These are phyloP conservation scores for Beaufortia kweichowensis DNA, from an alignment of 2,113 vertebrate genomes.

Conservation along the genomic window DNA sequence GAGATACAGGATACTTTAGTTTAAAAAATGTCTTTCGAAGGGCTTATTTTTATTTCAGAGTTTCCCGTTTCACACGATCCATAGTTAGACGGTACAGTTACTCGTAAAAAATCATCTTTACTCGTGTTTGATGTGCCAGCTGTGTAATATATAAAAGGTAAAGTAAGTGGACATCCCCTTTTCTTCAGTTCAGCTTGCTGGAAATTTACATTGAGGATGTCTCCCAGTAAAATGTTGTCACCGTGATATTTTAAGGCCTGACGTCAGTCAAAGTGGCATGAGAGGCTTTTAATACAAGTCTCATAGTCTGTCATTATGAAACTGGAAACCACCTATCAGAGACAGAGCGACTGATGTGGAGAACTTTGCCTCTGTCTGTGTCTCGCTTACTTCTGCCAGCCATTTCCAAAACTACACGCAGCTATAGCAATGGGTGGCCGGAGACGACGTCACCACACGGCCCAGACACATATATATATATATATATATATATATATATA, in stretches of 20 bases:
- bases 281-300: conserved; percentile 75
- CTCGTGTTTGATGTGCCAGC: conserved; percentile 6
- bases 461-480: neutral
- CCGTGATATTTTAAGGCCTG: conserved; percentile 74
- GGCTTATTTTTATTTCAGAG: conserved; percentile 50
- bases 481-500: too few relatives aligned
- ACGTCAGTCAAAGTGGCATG: conserved; percentile 71
- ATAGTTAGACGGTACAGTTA: conserved; percentile 32
- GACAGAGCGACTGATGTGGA: conserved; percentile 77
- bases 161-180: neutral
- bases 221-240: conserved; percentile 62
- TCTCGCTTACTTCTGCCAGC: conserved; percentile 62
- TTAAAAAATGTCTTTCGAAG: conserved; percentile 43
- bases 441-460: conserved; percentile 70
- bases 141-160: conserved; percentile 42
- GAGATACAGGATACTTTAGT: conserved; percentile 41
- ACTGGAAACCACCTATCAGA: conserved; percentile 75
- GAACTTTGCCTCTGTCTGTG: conserved; percentile 70
- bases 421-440: conserved; percentile 69
- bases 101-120: neutral
- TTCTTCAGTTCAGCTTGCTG: conserved; percentile 30
- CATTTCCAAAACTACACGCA: conserved; percentile 69
- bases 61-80: conserved; percentile 41
- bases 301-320: conserved; percentile 78
- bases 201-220: conserved; percentile 31